Evolutionary conservation across 2,797 vertebrate genomes (phyloP), one percentile per base, ranked within the genome.

Genomic region (Falco columbarius): DNA sequence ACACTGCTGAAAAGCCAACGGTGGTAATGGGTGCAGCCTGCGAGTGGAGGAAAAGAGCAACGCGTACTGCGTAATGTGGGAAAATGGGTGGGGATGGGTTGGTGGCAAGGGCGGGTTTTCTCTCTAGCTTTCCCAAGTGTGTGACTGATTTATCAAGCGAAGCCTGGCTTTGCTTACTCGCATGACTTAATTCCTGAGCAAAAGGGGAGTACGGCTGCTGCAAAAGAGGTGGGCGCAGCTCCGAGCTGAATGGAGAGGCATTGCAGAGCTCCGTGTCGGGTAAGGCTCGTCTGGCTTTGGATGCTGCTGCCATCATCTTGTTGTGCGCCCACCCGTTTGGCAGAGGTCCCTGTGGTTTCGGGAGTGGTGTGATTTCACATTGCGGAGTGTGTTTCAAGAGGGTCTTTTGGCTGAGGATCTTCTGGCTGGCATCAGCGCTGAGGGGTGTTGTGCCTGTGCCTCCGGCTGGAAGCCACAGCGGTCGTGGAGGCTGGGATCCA

Each of bases 231-330:
- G 87, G 42, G 6, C 4, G 4, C 47, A 7, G 52, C 27, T 32
- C 36, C 6, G 19, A 38, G 49, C 34, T 5, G 9, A 27, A 9
- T 4, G 5, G 44, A 14, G 46, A 21, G 55, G 12, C 6, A 5
- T 17, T 13, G 55, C 32, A 15, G 38, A 11, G 54, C 32, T 56
- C 51, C 8, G 19, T 10, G 34, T 23, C 22, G 2, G 5, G 20
- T 9, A 8, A 17, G 10, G 44, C 63, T 22, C 3, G 2, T 65
- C 51, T 74, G 47, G 27, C 40, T n/a, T 47, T 14, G 29, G 70
- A 14, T 1, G 3, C 15, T 12, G 17, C 16, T 23, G 2, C 62
- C 4, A 1, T 46, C 4, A 6, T 16, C 47, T 19, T 7, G 24
- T 24, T 14, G 23, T 38, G 46, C 7, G 47, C 61, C 42, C 29